Evolutionary conservation across 2,888 invertebrate genomes (phyloP), one percentile per base, ranked within the genome.

Genomic region (Eutolmus rufibarbis): DNA sequence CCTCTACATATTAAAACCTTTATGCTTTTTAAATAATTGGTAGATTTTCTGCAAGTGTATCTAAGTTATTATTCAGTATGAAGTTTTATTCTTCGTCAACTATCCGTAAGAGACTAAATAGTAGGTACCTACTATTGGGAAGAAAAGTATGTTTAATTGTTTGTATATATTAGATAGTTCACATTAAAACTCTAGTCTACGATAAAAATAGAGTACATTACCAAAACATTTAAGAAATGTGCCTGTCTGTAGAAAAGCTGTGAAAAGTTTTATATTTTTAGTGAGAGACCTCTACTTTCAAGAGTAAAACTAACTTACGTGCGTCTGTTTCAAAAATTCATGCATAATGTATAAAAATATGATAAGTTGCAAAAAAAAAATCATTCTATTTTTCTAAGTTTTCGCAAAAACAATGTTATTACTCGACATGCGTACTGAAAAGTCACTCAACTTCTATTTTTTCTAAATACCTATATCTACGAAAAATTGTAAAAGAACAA

Each of bases 401-500:
- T 34, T 82, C 56, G 46, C 46, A n/a, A 57, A 57, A 19, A 82
- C n/a, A 78, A 9, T 19, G 14, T 76, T 7, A 19, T 31, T 57
- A 34, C 16, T 82, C 23, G 19, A 37, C 82, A 87, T 79, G 79
- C 82, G 40, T 74, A 37, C 5, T 87, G 37, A 79, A 86, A 51
- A 40, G 23, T 88, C 2, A 16, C 14, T 66, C 16, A 40, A 66
- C 28, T 51, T 37, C 57, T 51, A 77, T 19, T 46, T 40, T 37
- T 0, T 37, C 82, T 82, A 37, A 34, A 51, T 19, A 28, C 82
- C 51, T 28, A 81, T 23, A 56, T 82, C 82, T 82, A 82, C 57
- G 31, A 14, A 37, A 82, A 82, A 82, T 19, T 34, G 57, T 66
- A 82, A 82, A 37, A 82, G 57, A 82, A 82, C 66, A 82, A 85